Evolutionary conservation across 1,140 invertebrate species (phyloP), one percentile per base, ranked within the genome.

Genomic region (Drosophila parvula): DNA sequence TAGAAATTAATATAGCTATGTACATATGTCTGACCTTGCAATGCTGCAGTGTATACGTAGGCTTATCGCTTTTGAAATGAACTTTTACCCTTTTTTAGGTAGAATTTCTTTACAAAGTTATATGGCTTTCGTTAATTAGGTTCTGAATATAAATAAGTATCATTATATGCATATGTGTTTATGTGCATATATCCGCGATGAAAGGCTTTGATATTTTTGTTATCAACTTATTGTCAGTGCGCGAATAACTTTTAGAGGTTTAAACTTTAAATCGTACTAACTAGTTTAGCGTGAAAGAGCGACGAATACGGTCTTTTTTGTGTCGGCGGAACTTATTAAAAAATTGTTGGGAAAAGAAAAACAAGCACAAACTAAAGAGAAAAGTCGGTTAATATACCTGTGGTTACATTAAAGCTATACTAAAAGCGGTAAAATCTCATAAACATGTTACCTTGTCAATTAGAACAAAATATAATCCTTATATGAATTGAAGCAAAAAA

Each of bases 251-350:
- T 53, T 22, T 53, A n/a, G 50, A 36, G 32, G 50, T 9, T 32
- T 53, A 22, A 53, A 53, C 12, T 36, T 53, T 36, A 14, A 53
- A 53, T 7, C 32, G 50, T 53, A 22, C 36, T 36, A 53, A 53
- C 16, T 36, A 53, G 50, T 53, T 53, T 36, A 53, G 18, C 32
- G 50, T 22, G 4, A 53, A 36, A 22, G 32, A 32, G 32, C 50
- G 34, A 36, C 50, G 32, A 22, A 22, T 10, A 53, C 50, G 32
- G 50, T 36, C 50, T 36, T 53, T 53, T 53, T 36, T 14, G 6
- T 14, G 16, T 14, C 7, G 32, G 12, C 8, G 50, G 32, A 7
- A 36, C 12, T 53, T 22, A 22, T 2, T 18, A 14, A 14, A 30
- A 51, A 34, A 53, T 34, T 22, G 34, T 53, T 11, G 7, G 28